Conservation (phyloP, 2,888 invertebrate genomes). For the Nemotelus nigrinus region DNA sequence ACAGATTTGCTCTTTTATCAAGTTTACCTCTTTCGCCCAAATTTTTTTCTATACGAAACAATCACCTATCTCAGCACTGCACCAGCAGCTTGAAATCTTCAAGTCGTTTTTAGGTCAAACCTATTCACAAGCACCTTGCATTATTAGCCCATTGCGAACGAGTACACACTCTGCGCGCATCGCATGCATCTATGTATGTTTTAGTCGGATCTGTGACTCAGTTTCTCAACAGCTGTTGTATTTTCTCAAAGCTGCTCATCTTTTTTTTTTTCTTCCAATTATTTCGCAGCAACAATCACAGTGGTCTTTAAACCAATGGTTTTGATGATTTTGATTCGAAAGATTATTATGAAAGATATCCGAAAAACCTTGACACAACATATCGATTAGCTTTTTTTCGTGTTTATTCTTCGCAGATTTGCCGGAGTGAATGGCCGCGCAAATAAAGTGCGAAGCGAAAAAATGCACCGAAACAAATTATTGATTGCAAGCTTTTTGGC, state of each 20-base stretch:
- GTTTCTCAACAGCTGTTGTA: too few relatives aligned
- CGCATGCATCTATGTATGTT: too few relatives aligned
- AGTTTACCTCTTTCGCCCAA: neutral
- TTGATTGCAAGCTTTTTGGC: constrained; percentile 1
- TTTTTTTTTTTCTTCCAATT: too few relatives aligned
- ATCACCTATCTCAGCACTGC: neutral
- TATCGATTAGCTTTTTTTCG: neutral
- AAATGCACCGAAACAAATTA: neutral
- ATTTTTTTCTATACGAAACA: neutral
- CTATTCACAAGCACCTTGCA: too few relatives aligned
- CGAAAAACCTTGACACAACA: constrained; percentile 25
- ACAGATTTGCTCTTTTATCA: constrained; percentile 1
- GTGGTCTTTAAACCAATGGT: neutral
- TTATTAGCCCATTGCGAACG: too few relatives aligned
- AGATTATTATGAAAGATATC: constrained; percentile 7
- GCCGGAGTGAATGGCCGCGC: constrained; percentile 23
- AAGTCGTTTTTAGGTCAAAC: too few relatives aligned
- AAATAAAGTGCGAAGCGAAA: too few relatives aligned
- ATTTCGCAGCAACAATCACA: too few relatives aligned
- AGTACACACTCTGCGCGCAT: too few relatives aligned
- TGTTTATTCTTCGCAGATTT: neutral
- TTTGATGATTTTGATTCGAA: constrained; percentile 9
- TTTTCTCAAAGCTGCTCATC: too few relatives aligned
- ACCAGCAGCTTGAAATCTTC: neutral
- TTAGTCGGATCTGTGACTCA: too few relatives aligned